These are phyloP conservation scores for Scolanthus callimorphus DNA, from an alignment of 92 coral and sea anemone species.

Conservation along the genomic window DNA sequence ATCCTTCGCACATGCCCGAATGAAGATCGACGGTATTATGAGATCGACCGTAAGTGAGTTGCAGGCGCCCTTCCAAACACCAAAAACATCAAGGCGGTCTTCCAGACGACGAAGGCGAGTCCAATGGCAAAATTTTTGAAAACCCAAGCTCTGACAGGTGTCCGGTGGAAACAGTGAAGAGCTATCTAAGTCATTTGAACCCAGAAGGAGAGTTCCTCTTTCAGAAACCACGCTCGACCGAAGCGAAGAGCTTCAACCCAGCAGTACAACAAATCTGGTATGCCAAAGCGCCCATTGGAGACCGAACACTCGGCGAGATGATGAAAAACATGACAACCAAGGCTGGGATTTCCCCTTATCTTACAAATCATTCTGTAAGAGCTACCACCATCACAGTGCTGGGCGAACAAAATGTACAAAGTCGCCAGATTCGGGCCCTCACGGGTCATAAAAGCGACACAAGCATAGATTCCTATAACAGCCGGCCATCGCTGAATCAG, in stretches of 20 bases:
- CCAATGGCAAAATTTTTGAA: slow-evolving; percentile 22
- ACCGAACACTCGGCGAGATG: slow-evolving; percentile 26
- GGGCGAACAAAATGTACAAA: slow-evolving; percentile 17
- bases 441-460: slow-evolving; percentile 36
- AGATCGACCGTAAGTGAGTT: slow-evolving; percentile 15
- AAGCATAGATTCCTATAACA: slow-evolving; percentile 14
- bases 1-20: no score
- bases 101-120: slow-evolving; percentile 16
- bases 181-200: no score
- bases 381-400: slow-evolving; percentile 25
- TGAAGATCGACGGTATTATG: slow-evolving; percentile 6
- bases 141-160: slow-evolving; percentile 11
- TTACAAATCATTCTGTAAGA: slow-evolving; percentile 30
- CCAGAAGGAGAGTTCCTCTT: slow-evolving; percentile 14
- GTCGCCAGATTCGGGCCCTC: slow-evolving; percentile 5
- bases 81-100: slow-evolving; percentile 33
- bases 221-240: slow-evolving; percentile 11
- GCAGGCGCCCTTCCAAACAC: slow-evolving; percentile 24
- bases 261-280: slow-evolving; percentile 16
- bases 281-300: slow-evolving; percentile 19
- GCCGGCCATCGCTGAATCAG: slow-evolving; percentile 17
- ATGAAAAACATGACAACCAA: slow-evolving; percentile 11
- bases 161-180: slow-evolving; percentile 9
- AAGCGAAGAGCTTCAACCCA: slow-evolving; percentile 10
- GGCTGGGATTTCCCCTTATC: slow-evolving; percentile 29